Evolutionary conservation across 2,113 vertebrate species (phyloP), one percentile per base, ranked within the genome.

Genomic region (Channa maculata): DNA sequence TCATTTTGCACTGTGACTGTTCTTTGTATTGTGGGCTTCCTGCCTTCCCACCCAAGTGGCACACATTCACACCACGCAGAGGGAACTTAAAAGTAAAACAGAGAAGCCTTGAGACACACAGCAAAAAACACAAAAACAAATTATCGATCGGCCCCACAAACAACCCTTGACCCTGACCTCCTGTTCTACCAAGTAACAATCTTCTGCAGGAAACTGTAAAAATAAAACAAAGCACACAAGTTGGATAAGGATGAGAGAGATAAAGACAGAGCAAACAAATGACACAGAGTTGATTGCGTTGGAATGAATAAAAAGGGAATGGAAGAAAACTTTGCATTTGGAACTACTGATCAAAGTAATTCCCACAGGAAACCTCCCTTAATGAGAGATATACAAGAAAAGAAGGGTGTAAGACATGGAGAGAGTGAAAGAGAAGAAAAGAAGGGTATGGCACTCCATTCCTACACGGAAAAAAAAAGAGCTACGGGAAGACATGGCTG

Each of bases 311-410:
- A 86, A 88, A 84, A 68, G 51, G 53, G 57, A 76, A 70, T 65
- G 70, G 52, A 75, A 62, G 58, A 82, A 88, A 89, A 91, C 66
- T 86, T 88, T 85, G 88, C 85, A 88, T 92, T 91, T 90, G 91
- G 85, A 91, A 80, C 82, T 81, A 45, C 71, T 89, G 87, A 93
- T 93, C 91, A 93, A 91, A 91, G 91, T 92, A 11, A 79, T 74
- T 89, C 91, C 86, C 90, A 83, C 44, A 67, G 84, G 86, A 92
- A 83, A 55, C 38, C 73, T 78, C 65, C 65, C 66, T 86, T 94
- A 93, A 93, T 92, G 92, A 93, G 92, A 84, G 68, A 78, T 64
- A 75, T 70, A 78, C 80, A 63, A 84, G 82, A 77, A 60, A 80
- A 80, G 84, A 80, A 60, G 75, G 72, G 64, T 75, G 74, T 77